Evolutionary conservation across 2,888 invertebrate species (phyloP).

Genomic region (Cetonia aurata): DNA sequence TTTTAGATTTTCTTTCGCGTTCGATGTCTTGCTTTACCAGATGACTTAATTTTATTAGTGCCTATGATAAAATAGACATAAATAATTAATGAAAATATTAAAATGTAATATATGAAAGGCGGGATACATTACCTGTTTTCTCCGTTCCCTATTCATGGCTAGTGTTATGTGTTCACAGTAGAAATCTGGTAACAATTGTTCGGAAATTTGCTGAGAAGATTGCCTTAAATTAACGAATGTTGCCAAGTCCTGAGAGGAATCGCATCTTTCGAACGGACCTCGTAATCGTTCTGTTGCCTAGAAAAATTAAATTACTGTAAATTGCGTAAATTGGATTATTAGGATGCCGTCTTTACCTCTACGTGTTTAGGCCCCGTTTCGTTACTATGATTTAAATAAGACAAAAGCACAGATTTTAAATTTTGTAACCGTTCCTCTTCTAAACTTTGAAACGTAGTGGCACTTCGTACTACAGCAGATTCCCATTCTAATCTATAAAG

Average conservation of each 20-base stretch:
- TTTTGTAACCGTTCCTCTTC: slow-evolving; percentile 91
- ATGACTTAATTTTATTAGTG: slow-evolving; percentile 86
- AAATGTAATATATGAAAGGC: slow-evolving; percentile 19
- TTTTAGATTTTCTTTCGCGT: slow-evolving; percentile 88
- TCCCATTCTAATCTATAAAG: slow-evolving; percentile 87
- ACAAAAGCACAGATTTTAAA: slow-evolving; percentile 78
- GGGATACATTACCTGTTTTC: slow-evolving; percentile 76
- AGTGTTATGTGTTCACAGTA: slow-evolving; percentile 95
- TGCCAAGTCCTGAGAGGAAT: slow-evolving; percentile 76
- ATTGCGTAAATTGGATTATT: not conserved
- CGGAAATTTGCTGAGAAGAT: slow-evolving; percentile 72
- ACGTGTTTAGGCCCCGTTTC: slow-evolving; percentile 85
- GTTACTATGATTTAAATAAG: slow-evolving; percentile 74
- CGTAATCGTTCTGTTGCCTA: slow-evolving; percentile 80
- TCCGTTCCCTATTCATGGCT: slow-evolving; percentile 91
- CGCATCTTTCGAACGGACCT: slow-evolving; percentile 79
- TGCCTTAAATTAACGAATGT: slow-evolving; percentile 77
- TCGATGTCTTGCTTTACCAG: slow-evolving; percentile 90
- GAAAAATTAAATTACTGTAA: slow-evolving; percentile 50
- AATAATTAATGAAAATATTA: slow-evolving; percentile 8
- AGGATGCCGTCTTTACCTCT: slow-evolving; percentile 68
- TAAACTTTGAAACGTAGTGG: slow-evolving; percentile 86
- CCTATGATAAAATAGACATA: slow-evolving; percentile 67
- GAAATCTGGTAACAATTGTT: slow-evolving; percentile 92
- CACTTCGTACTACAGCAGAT: slow-evolving; percentile 87